A percentile compares a stretch with the other conserved stretches of the same genome.
Conservation (phyloP, 1,140 invertebrate species). For the Melitaea cinxia region DNA sequence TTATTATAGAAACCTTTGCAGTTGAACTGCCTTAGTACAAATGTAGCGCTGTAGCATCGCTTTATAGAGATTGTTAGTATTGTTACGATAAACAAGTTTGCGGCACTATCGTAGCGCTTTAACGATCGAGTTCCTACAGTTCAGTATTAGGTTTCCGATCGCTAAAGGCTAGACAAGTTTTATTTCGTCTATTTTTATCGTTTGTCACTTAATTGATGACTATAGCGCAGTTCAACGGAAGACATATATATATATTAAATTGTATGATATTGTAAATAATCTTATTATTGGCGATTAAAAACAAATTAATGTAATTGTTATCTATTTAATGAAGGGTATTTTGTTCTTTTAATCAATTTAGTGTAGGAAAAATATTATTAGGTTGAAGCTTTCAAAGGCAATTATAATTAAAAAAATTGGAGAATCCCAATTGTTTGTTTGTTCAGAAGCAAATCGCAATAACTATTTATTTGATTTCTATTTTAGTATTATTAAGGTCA, state of each 20-base stretch:
- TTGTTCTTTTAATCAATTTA: not conserved
- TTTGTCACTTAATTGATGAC: slow-evolving; percentile 56
- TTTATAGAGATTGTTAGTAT: slow-evolving; percentile 21
- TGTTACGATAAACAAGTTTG: slow-evolving; percentile 26
- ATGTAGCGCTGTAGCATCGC: slow-evolving; percentile 24
- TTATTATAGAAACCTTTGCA: slow-evolving; percentile 43
- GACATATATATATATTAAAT: not conserved
- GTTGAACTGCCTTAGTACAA: slow-evolving; percentile 20
- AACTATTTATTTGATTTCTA: too few relatives aligned
- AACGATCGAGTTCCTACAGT: slow-evolving; percentile 32
- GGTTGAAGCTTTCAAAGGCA: not conserved
- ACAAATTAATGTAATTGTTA: not conserved
- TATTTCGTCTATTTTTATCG: slow-evolving; percentile 56
- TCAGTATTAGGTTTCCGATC: slow-evolving; percentile 58
- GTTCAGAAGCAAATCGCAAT: too few relatives aligned
- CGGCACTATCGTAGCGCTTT: slow-evolving; percentile 35
- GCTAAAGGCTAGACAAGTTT: slow-evolving; percentile 58
- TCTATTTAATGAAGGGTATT: not conserved
- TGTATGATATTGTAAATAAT: not conserved
- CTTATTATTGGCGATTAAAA: not conserved
- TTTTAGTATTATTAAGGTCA: too few relatives aligned
- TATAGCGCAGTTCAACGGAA: slow-evolving; percentile 36
- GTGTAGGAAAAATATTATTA: not conserved
- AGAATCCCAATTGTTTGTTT: not conserved
- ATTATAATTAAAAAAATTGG: not conserved